These are phyloP conservation scores for Catocala nupta DNA, from an alignment of 2,888 invertebrate genomes.

Conservation along the genomic window DNA sequence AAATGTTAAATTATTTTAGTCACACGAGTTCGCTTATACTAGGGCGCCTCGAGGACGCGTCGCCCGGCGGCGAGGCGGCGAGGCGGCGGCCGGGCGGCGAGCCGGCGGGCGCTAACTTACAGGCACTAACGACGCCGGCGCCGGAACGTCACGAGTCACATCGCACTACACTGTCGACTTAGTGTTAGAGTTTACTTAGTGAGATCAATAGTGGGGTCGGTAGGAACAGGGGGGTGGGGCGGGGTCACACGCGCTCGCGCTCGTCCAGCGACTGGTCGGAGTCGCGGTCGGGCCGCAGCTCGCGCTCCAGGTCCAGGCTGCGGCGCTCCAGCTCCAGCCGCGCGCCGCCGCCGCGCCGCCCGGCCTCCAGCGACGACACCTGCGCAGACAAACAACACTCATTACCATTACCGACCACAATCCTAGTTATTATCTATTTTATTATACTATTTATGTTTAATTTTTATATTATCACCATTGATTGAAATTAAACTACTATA, in stretches of 20 bases:
- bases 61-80: constrained; percentile 14
- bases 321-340: constrained; percentile 83
- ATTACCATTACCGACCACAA: neutral
- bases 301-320: constrained; percentile 84
- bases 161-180: constrained; percentile 80
- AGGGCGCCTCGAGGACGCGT: constrained; percentile 70
- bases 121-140: constrained; percentile 76
- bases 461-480: no score
- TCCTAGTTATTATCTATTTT: neutral
- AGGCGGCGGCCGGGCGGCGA: neutral
- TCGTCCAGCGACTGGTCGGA: constrained; percentile 82
- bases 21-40: constrained; percentile 81
- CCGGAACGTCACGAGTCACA: constrained; percentile 81
- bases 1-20: constrained; percentile 78
- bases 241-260: constrained; percentile 78
- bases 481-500: no score
- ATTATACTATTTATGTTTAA: no score
- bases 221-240: constrained; percentile 6
- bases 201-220: constrained; percentile 73
- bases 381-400: constrained; percentile 39
- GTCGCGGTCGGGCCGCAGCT: constrained; percentile 78
- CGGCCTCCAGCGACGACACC: constrained; percentile 82
- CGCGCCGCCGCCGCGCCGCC: constrained; percentile 66
- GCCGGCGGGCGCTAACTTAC: constrained; percentile 27
- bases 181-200: constrained; percentile 80